These are phyloP conservation scores for Trimorus sp. DNA, from an alignment of 2,888 invertebrate genomes.

Conservation along the genomic window DNA sequence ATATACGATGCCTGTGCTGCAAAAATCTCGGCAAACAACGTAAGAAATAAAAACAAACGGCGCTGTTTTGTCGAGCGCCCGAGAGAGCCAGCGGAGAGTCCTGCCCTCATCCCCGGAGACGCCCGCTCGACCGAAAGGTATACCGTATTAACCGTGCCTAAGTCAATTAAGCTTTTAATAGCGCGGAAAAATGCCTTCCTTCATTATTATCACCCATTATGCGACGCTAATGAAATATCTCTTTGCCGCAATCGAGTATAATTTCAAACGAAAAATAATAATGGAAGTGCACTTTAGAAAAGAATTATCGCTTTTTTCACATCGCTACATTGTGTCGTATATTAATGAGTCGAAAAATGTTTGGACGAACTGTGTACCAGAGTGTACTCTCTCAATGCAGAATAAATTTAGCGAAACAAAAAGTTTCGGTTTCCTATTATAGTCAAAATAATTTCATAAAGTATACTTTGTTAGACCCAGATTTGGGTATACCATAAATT, in stretches of 20 bases:
- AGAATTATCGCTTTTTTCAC: too few species aligned
- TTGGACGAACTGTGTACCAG: too few species aligned
- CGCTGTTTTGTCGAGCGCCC: slow-evolving; percentile 17
- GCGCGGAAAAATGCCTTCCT: slow-evolving; percentile 19
- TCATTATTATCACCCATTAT: slow-evolving; percentile 10
- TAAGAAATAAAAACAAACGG: slow-evolving; percentile 34
- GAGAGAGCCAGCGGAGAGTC: slow-evolving; percentile 30
- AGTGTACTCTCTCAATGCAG: too few species aligned
- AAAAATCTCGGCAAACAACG: slow-evolving; percentile 40
- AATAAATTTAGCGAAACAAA: too few species aligned
- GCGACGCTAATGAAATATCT: slow-evolving; percentile 15
- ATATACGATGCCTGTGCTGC: slow-evolving; percentile 20
- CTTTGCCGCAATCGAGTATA: neutral
- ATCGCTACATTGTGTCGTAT: too few species aligned
- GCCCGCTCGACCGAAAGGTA: slow-evolving; percentile 10
- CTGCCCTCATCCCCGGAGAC: slow-evolving; percentile 39
- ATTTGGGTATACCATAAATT: too few species aligned
- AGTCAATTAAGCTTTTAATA: slow-evolving; percentile 26
- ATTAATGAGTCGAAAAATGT: too few species aligned
- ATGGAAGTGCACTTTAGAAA: too few species aligned
- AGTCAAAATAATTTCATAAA: too few species aligned
- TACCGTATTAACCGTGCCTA: slow-evolving; percentile 29
- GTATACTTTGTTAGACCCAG: too few species aligned
- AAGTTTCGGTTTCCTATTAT: too few species aligned
- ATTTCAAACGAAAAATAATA: too few species aligned